phyloP scores from a whole-genome alignment of 2,113 vertebrate species.

The Marcusenius ussheri region DNA sequence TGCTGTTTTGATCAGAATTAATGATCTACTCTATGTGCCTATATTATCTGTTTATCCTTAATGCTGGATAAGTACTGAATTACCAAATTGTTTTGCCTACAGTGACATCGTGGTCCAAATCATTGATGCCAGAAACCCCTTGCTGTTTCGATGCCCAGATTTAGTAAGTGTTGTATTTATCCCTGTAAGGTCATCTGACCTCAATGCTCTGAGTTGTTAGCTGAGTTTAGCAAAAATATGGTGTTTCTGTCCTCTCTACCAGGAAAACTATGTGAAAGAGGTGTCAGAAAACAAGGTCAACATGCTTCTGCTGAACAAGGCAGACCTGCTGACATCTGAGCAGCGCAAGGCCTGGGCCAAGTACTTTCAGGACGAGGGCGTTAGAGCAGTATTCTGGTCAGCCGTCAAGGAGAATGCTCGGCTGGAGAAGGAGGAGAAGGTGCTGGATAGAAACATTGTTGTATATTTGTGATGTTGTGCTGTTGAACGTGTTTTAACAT shows the following conservation, averaged over 20 bases:
- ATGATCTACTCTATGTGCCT: neutral
- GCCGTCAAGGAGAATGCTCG: conserved; percentile 73
- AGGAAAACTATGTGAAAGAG: conserved; percentile 87
- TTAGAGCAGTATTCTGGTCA: conserved; percentile 91
- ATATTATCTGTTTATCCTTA: neutral
- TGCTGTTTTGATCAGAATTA: neutral
- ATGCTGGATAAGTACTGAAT: neutral
- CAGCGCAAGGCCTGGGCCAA: conserved; percentile 78
- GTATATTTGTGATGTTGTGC: neutral
- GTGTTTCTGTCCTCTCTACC: conserved; percentile 12
- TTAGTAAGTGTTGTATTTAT: conserved; percentile 65
- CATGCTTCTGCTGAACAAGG: conserved; percentile 89
- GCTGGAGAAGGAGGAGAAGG: conserved; percentile 66
- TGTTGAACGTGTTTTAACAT: neutral
- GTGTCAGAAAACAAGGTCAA: conserved; percentile 76
- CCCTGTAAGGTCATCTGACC: neutral
- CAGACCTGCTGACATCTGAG: conserved; percentile 76
- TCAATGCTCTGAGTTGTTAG: neutral
- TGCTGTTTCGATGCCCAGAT: conserved; percentile 88
- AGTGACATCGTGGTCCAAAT: conserved; percentile 95
- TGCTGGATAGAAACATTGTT: conserved; percentile 33
- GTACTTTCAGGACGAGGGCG: conserved; percentile 73
- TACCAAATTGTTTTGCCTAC: conserved; percentile 26
- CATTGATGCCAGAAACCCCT: conserved; percentile 88
- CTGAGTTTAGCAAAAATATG: neutral